Evolutionary conservation across 37 sponge, comb jelly and placozoan genomes (phyloP), one percentile per base, ranked within the genome.

Genomic region (Petrosia ficiformis): DNA sequence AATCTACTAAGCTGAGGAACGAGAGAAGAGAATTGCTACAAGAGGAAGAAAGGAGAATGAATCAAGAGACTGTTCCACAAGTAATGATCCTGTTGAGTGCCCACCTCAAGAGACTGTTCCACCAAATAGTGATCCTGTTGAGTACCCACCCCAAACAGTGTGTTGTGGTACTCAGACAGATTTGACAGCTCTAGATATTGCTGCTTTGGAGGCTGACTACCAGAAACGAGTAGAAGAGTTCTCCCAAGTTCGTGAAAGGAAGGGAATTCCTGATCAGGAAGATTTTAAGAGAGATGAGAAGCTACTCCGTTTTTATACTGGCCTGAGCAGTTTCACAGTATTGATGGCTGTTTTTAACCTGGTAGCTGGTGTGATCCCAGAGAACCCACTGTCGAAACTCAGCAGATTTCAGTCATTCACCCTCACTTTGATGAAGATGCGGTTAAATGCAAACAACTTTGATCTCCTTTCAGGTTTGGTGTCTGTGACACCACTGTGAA

Each of bases 221-320:
- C 57, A 67, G 75, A 11, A 36, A 32, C 21, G 59, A 33, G 31
- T 66, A 1, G 21, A 32, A n/a, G 82, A 82, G 32, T 36, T 52
- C 25, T 25, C 42, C 21, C 59, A 75, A 31, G 22, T 66, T 26
- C 6, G 6, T 5, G 26, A 61, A 26, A 1, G 69, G 52, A 74
- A 73, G 26, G 82, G 70, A 3, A 48, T 43, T 33, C 82, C 82
- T 33, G 31, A 33, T 2, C 58, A 67, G 24, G 59, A 74, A 31
- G 72, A 76, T 32, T 28, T 84, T 14, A 1, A 60, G 65, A 35
- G 0, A 3, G 41, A 60, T 63, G 71, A 75, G 25, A 69, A 83
- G 69, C 41, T 76, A 19, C 33, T 67, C 0, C 48, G 54, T 28
- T 68, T 69, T 39, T 83, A 83, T 39, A 83, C 83, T 57, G 83